Conservation (phyloP, 2,797 vertebrate genomes). For the Adelosebastes latens region DNA sequence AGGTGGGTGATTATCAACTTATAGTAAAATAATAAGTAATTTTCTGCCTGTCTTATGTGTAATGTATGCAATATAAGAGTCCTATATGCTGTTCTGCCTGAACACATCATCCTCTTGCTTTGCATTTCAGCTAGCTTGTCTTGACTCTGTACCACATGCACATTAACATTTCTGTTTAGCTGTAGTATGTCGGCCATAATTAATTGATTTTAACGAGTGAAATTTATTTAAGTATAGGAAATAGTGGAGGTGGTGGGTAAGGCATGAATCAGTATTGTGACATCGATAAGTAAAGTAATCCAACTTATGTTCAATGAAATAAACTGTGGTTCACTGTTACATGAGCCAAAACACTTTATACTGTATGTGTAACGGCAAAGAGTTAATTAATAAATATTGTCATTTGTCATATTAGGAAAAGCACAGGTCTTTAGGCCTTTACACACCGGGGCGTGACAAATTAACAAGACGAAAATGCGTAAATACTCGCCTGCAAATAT, state of each 20-base stretch:
- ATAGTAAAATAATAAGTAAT: not conserved
- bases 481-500: too few relatives aligned
- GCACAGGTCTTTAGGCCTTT: too few relatives aligned
- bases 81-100: not conserved
- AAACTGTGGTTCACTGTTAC: too few relatives aligned
- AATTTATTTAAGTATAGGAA: not conserved
- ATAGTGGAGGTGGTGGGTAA: not conserved
- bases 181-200: not conserved
- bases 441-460: too few relatives aligned
- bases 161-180: not conserved
- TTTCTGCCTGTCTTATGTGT: not conserved
- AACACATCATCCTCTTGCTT: not conserved
- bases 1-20: too few relatives aligned
- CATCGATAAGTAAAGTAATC: not conserved
- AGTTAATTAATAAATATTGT: not conserved
- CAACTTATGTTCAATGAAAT: not conserved
- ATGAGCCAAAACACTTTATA: not conserved
- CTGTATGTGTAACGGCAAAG: not conserved
- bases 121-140: not conserved
- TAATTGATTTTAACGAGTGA: not conserved
- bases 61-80: not conserved
- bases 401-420: not conserved
- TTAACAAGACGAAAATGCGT: too few relatives aligned
- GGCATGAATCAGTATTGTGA: not conserved
- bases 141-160: not conserved